Evolutionary conservation across 1,140 invertebrate genomes (phyloP), one percentile per base, ranked within the genome.

Genomic region (Cotesia vestalis): DNA sequence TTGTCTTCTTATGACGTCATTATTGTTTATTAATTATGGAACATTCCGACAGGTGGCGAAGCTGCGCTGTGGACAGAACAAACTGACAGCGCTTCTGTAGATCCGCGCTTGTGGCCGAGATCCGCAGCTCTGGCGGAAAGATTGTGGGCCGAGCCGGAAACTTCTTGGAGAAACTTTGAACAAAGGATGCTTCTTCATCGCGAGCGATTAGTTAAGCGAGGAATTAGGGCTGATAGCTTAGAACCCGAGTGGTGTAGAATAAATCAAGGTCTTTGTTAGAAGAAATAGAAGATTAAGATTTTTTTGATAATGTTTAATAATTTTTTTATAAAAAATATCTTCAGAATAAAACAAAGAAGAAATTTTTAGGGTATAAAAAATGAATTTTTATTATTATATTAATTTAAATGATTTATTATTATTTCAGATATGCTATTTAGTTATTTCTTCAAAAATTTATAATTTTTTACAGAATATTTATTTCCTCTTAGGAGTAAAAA

Each of bases 51-150:
- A 86, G 95, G 95, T 14, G 90, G 89, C 0, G 94, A 95, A 81
- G 93, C 92, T 1, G 89, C 94, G 4, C 84, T 96, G 66, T 96
- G 94, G 94, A 91, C 92, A 0, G 94, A 95, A 82, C 93, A 95
- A 83, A 89, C 89, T 1, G 93, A 94, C 80, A 88, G 90, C 60
- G 78, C 87, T 0, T 88, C 90, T 1, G 78, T 92, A 27, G 93
- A 94, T 80, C 86, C 86, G 17, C 89, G 92, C 69, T 84, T 94
- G 66, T 95, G 94, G 94, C 94, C 94, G 2, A 87, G 94, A 71
- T 90, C 91, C 0, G 92, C 94, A 53, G 94, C 94, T 1, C 81
- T 95, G 75, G 94, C 92, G 0, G 94, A 96, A 87, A 87, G 93
- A 5, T 85, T 95, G 1, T 96, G 94, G 94, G 86, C 90, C 1